Evolutionary conservation across 2,888 invertebrate species (phyloP), one percentile per base, ranked within the genome.

Genomic region (Tipula helvola): DNA sequence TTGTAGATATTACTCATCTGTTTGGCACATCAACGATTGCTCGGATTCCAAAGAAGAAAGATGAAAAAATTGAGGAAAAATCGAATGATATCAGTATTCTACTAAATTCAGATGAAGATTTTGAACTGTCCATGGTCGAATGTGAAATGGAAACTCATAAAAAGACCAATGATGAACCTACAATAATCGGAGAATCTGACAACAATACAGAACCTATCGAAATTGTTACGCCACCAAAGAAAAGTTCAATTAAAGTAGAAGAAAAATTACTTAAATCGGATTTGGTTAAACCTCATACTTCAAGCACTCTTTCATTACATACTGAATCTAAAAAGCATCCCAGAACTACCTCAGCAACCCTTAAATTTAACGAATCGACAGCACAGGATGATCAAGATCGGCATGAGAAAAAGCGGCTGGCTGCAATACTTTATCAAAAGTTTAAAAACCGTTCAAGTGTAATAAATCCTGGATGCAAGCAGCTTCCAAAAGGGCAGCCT

Each of bases 371-470:
- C 84, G 41, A 84, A 39, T 39, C 84, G 7, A 84, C 84, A 13
- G 84, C 84, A 16, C n/a, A 39, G 8, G 84, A 84, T 28, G 95
- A 95, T 91, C 94, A 96, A 90, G 95, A 95, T 88, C 92, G 93
- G 18, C 93, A 94, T 90, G 95, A 96, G 89, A 94, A 94, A 85
- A 95, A 93, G 89, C 93, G 94, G 87, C 92, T 94, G 88, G 93
- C 94, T 0, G 93, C 94, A 0, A 93, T 93, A 57, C 91, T 95
- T 36, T 98, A 97, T 90, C 94, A 95, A 88, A 94, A 94, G 88
- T 98, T 95, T 90, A 93, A 96, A 88, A 94, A 96, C 88, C 93
- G 96, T 89, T 94, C 95, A 87, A 96, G 96, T 13, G 97, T 97
- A 0, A 94, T 95, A 89, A 94, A 97, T 92, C 95, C 95, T 36